Evolutionary conservation across 2,797 vertebrate species (phyloP).

Genomic region (Phoxinus dragarum): DNA sequence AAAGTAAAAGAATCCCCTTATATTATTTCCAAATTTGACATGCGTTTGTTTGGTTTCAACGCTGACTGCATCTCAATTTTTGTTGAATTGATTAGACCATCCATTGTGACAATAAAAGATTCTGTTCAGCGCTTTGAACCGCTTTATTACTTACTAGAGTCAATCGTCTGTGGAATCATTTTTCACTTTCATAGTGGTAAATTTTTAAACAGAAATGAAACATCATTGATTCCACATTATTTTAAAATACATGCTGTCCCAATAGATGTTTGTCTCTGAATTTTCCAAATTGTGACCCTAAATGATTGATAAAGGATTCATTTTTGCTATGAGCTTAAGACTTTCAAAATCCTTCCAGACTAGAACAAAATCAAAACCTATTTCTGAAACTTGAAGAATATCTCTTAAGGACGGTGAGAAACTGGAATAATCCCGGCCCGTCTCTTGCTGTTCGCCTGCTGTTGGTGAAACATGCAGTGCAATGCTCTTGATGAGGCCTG

Average conservation of each 20-base stretch:
- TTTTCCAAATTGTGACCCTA: background rate
- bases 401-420: slow-evolving; percentile 26
- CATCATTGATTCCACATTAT: slow-evolving; percentile 19
- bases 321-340: slow-evolving; percentile 5
- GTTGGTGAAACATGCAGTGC: slow-evolving; percentile 45
- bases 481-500: slow-evolving; percentile 59
- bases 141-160: background rate
- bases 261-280: background rate
- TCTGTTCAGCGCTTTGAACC: background rate
- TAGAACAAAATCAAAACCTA: slow-evolving; percentile 9
- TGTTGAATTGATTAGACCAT: slow-evolving; percentile 24
- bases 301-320: background rate
- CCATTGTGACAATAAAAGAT: background rate
- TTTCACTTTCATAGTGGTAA: slow-evolving; percentile 3
- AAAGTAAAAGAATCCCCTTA: too few species aligned
- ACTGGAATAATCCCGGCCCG: background rate
- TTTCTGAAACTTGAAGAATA: slow-evolving; percentile 24
- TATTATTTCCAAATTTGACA: background rate
- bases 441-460: slow-evolving; percentile 24
- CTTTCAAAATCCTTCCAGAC: slow-evolving; percentile 11
- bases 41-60: background rate
- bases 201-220: slow-evolving; percentile 9
- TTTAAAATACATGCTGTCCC: background rate
- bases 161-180: slow-evolving; percentile 13
- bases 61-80: slow-evolving; percentile 6